Evolutionary conservation across 2,888 invertebrate genomes (phyloP), one percentile per base, ranked within the genome.

Genomic region (Psococerastis gibbosa): DNA sequence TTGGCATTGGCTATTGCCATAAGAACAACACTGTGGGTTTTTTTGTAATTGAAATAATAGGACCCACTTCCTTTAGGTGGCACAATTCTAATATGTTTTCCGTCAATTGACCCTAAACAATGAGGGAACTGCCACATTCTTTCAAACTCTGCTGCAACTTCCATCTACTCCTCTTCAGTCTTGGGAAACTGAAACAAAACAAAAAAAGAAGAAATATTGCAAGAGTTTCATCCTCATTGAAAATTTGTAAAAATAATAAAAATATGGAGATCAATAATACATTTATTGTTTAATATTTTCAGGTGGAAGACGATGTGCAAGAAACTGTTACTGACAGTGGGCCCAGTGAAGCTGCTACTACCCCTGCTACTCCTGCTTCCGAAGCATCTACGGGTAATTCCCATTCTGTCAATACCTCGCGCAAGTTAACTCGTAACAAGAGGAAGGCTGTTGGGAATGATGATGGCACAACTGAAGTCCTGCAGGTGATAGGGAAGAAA

Each of bases 31-130:
- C 45, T 48, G 48, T 48, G 45, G 32, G n/a, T 35, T 50, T 45
- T 45, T 47, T 52, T 51, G 43, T 52, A 52, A 43, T 51, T 52
- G 46, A 43, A 52, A 48, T 46, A 53, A 20, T 41, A 20, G 41
- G 48, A 48, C 43, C 51, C 52, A 13, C 49, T 32, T 15, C n/a
- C n/a, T n/a, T 45, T 32, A 22, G 48, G 49, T 33, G 47, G 45
- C 45, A 48, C 45, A 48, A 51, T 51, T 38, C 44, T 44, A 22
- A 54, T 47, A 49, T 52, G 53, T 43, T 53, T 53, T 20, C 53
- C 51, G 44, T 51, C 52, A 32, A 53, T 42, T 43, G 52, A 22
- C 11, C 48, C 49, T 20, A 48, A 35, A 22, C 49, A 49, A 35
- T 49, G 43, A 23, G 46, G 48, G 35, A 52, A 52, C 47, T 52